Evolutionary conservation across 1,140 invertebrate genomes (phyloP).

Genomic region (Mercenaria mercenaria): DNA sequence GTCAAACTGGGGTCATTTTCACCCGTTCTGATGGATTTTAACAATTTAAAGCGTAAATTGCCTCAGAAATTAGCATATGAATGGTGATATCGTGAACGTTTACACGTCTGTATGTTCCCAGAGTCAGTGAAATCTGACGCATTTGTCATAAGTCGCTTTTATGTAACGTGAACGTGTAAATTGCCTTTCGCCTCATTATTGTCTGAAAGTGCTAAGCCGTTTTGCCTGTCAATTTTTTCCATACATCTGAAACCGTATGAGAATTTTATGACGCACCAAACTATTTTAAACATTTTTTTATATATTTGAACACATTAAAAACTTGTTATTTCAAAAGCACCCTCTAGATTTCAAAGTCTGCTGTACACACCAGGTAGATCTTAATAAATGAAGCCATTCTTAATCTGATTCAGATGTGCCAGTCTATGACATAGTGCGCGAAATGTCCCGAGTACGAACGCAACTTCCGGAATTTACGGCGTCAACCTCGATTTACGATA

Average conservation of each 20-base stretch:
- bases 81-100: background rate
- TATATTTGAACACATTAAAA: too few relatives aligned
- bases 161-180: background rate
- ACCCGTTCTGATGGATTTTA: conserved; percentile 11
- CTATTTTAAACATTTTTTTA: background rate
- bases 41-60: conserved; percentile 23
- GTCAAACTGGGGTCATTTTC: conserved; percentile 32
- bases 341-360: background rate
- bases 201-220: background rate
- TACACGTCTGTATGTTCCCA: background rate
- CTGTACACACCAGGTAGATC: background rate
- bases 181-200: conserved; percentile 7
- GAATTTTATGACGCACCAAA: background rate
- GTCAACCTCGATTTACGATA: conserved; percentile 22
- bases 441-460: conserved; percentile 31
- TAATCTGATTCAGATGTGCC: background rate
- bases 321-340: too few relatives aligned
- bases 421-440: background rate
- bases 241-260: background rate
- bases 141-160: background rate
- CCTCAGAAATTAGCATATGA: conserved; percentile 43
- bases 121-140: background rate
- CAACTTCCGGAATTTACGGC: conserved; percentile 36
- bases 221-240: background rate
- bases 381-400: background rate